Percentiles rank a stretch among this genome's conserved stretches.
Evolutionary conservation across 92 coral and sea anemone genomes (phyloP).

Genomic region (Porites divaricata): DNA sequence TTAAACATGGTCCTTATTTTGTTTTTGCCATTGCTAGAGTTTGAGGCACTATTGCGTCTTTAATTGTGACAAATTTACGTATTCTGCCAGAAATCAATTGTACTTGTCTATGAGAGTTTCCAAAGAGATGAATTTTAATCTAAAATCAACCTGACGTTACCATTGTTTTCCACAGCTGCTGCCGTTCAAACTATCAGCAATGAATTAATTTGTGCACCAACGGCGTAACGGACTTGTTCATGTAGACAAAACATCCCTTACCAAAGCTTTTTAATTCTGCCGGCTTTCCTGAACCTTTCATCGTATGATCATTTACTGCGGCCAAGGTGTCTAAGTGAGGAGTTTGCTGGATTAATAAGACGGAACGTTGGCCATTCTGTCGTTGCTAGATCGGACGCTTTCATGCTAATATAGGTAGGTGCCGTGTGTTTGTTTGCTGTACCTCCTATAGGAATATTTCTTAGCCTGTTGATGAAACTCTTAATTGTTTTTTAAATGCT

Average conservation of each 20-base stretch:
- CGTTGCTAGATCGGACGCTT: not conserved
- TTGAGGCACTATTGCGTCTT: too few relatives aligned
- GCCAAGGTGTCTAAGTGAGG: not conserved
- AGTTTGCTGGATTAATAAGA: not conserved
- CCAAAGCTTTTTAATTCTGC: not conserved
- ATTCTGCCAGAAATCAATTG: slow-evolving; percentile 2
- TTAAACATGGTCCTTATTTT: too few relatives aligned
- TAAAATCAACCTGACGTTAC: slow-evolving; percentile 15
- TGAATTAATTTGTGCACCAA: not conserved
- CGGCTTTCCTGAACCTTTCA: not conserved
- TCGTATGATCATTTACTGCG: not conserved
- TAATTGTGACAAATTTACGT: too few relatives aligned
- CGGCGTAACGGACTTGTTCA: not conserved
- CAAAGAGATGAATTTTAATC: slow-evolving; percentile 20
- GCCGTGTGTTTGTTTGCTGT: not conserved
- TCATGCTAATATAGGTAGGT: not conserved
- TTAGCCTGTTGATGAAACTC: not conserved
- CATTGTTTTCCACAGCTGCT: slow-evolving; percentile 32
- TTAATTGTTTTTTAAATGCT: not conserved
- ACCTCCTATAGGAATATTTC: not conserved
- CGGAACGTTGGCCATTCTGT: not conserved
- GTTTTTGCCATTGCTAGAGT: too few relatives aligned
- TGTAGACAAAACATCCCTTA: not conserved
- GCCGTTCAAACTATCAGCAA: slow-evolving; percentile 14
- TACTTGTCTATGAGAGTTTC: not conserved